These are phyloP conservation scores for Bombus turneri DNA, from an alignment of 1,140 invertebrate genomes.

Conservation along the genomic window DNA sequence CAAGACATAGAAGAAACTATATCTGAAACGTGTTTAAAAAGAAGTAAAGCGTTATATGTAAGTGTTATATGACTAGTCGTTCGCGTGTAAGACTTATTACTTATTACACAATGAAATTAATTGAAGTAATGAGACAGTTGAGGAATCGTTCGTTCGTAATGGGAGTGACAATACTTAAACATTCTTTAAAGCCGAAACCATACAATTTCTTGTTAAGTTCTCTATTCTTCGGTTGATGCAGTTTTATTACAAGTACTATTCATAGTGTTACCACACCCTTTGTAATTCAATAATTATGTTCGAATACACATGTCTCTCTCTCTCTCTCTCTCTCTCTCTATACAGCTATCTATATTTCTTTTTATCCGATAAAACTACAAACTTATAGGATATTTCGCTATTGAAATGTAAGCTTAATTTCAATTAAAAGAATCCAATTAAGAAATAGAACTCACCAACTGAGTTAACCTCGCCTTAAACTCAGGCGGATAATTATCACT, in stretches of 20 bases:
- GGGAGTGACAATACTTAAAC: no score
- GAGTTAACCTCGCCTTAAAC: conserved; percentile 77
- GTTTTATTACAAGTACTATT: background rate
- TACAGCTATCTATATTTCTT: no score
- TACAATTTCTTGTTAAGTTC: no score
- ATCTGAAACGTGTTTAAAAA: no score
- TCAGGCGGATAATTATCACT: conserved; percentile 79
- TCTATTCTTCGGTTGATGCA: no score
- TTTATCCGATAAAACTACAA: background rate
- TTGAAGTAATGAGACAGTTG: background rate
- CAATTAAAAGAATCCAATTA: background rate
- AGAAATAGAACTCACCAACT: conserved; percentile 74
- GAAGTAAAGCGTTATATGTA: no score
- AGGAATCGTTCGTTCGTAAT: background rate
- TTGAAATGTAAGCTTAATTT: background rate
- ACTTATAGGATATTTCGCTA: background rate
- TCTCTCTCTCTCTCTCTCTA: no score
- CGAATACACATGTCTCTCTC: no score
- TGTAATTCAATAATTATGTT: background rate
- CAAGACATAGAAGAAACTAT: background rate
- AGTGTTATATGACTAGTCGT: background rate
- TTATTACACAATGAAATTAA: background rate
- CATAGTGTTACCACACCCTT: background rate
- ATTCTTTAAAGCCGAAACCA: no score
- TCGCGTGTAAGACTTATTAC: background rate